Evolutionary conservation across 2,888 invertebrate genomes (phyloP).

Genomic region (Acronicta aceris): DNA sequence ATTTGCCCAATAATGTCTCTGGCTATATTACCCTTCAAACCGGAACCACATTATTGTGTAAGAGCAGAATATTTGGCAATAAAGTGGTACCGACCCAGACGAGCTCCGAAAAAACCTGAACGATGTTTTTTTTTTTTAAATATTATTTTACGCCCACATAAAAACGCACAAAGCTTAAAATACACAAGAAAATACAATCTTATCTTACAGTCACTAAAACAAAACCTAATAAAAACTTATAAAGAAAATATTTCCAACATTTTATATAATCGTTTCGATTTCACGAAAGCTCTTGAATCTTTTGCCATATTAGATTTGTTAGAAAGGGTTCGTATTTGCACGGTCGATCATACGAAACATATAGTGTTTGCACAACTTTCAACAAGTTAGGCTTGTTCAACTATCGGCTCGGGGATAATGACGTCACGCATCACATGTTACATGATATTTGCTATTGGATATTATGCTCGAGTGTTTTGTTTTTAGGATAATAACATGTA

Average conservation of each 20-base stretch:
- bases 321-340: conserved; percentile 16
- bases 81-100: no score
- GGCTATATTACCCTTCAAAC: no score
- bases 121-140: no score
- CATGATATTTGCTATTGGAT: conserved; percentile 11
- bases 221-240: no score
- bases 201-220: no score
- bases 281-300: conserved; percentile 3
- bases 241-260: conserved; percentile 2
- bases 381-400: conserved; percentile 6
- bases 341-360: conserved; percentile 13
- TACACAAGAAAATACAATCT: no score
- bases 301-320: conserved; percentile 34
- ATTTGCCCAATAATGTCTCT: no score
- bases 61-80: no score
- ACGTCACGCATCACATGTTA: conserved; percentile 16
- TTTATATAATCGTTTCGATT: conserved; percentile 10
- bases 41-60: no score
- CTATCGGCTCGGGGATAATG: conserved; percentile 6
- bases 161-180: no score
- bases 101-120: no score
- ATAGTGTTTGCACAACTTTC: conserved; percentile 33
- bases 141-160: no score
- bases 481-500: not conserved
- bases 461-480: not conserved